Conservation (phyloP, 2,113 vertebrate species). For the Mixornis gularis region DNA sequence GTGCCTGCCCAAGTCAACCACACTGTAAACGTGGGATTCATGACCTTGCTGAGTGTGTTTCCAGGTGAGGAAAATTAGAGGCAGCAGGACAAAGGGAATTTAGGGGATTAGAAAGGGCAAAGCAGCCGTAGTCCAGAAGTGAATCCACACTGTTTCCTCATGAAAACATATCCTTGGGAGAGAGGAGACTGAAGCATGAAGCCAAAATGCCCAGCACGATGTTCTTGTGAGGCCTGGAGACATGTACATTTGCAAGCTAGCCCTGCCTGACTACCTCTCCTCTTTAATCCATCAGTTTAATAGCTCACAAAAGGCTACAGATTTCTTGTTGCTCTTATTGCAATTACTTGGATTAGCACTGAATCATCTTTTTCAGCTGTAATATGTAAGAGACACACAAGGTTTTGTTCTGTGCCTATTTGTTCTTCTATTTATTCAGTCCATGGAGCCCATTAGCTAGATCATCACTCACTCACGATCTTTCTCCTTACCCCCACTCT, state of each 20-base stretch:
- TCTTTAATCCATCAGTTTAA: not conserved
- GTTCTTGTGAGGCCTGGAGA: not conserved
- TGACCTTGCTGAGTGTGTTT: not conserved
- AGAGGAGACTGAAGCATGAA: not conserved
- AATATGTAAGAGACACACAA: not conserved
- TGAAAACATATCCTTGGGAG: not conserved
- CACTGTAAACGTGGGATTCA: not conserved
- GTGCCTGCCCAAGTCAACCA: not conserved
- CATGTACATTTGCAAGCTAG: not conserved
- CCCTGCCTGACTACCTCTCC: not conserved
- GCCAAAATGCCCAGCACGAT: not conserved
- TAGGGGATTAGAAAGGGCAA: not conserved
- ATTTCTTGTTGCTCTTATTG: not conserved
- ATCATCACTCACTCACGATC: not conserved
- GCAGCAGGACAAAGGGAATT: not conserved
- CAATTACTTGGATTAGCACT: constrained; percentile 23
- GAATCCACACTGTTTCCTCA: not conserved
- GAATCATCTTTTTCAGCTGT: constrained; percentile 17
- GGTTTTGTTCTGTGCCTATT: constrained; percentile 18
- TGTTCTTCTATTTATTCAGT: constrained; percentile 34
- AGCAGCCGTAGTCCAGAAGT: not conserved
- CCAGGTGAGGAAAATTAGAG: not conserved
- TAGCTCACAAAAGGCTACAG: not conserved
- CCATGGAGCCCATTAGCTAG: not conserved
- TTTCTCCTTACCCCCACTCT: not conserved